Evolutionary conservation across 2,888 invertebrate species (phyloP).

Genomic region (Boloria selene): DNA sequence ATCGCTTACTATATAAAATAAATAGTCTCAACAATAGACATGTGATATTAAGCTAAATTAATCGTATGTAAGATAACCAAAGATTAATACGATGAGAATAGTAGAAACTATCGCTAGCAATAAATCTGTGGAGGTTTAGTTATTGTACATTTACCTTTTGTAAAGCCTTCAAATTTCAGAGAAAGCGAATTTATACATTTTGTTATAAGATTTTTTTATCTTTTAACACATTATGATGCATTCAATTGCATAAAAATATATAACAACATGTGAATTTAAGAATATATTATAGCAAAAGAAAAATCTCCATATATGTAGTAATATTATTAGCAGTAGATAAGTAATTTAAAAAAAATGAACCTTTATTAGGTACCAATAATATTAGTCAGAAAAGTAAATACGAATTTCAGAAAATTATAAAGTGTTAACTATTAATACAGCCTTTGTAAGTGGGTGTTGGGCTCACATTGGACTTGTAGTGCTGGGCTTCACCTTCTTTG

Average conservation of each 20-base stretch:
- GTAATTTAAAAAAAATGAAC: not conserved
- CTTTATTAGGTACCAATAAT: too few relatives aligned
- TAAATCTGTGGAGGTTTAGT: conserved; percentile 32
- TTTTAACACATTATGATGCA: conserved; percentile 1
- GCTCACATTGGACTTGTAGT: conserved; percentile 1
- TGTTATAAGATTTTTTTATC: conserved; percentile 8
- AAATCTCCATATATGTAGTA: not conserved
- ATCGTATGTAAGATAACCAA: conserved; percentile 24
- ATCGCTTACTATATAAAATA: not conserved
- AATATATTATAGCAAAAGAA: not conserved
- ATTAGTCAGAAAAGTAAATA: too few relatives aligned
- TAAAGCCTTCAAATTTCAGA: conserved; percentile 44
- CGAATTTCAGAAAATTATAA: not conserved
- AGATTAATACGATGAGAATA: conserved; percentile 28
- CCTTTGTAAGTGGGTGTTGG: conserved; percentile 6
- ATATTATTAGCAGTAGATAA: not conserved
- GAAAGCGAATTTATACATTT: conserved; percentile 47
- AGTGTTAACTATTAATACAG: conserved; percentile 5
- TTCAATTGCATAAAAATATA: not conserved
- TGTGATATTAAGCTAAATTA: conserved; percentile 26
- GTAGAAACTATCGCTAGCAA: conserved; percentile 41
- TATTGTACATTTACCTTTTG: conserved; percentile 34
- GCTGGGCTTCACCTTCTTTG: conserved; percentile 11
- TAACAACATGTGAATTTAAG: not conserved
- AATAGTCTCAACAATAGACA: conserved; percentile 18